phyloP scores from a whole-genome alignment of 2,113 vertebrate genomes.

The Amia ocellicauda region DNA sequence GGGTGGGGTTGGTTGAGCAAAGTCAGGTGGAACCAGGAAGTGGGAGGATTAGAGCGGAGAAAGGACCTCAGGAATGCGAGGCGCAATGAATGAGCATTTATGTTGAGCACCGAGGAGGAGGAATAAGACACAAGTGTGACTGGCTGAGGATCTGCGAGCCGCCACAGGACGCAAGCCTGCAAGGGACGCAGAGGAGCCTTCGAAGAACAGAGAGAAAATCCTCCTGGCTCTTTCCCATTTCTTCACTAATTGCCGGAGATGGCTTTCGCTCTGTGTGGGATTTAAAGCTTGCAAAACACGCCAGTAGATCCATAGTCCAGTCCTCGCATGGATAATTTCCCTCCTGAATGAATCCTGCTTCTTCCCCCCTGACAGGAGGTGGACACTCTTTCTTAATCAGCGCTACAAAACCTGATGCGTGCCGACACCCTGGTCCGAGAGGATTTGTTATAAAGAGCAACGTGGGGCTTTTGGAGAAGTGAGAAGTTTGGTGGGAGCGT shows the following conservation, averaged over 20 bases:
- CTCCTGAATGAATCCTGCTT: constrained; percentile 42
- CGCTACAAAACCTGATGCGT: constrained; percentile 16
- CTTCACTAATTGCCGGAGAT: constrained; percentile 17
- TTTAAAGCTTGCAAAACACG: constrained; percentile 14
- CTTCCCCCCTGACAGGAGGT: constrained; percentile 18
- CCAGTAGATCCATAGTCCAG: constrained; percentile 4
- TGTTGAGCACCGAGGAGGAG: constrained; percentile 49
- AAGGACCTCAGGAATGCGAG: constrained; percentile 36
- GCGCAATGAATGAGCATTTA: constrained; percentile 67
- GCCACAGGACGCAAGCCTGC: constrained; percentile 31
- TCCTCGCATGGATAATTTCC: constrained; percentile 26
- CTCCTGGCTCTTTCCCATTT: constrained; percentile 22
- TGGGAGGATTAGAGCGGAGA: constrained; percentile 57
- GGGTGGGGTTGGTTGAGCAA: constrained; percentile 35
- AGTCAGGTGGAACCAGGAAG: constrained; percentile 64
- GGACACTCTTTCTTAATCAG: constrained; percentile 23
- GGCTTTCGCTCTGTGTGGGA: constrained; percentile 37
- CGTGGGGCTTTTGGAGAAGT: constrained; percentile 51
- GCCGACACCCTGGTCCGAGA: neutral
- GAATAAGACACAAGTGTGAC: constrained; percentile 43
- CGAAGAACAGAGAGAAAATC: constrained; percentile 13
- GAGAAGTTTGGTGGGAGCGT: constrained; percentile 3
- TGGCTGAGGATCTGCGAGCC: constrained; percentile 34
- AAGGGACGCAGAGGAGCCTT: constrained; percentile 18
- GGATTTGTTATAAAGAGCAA: constrained; percentile 38